phyloP scores from a whole-genome alignment of 2,797 vertebrate genomes.

The Falco cherrug region DNA sequence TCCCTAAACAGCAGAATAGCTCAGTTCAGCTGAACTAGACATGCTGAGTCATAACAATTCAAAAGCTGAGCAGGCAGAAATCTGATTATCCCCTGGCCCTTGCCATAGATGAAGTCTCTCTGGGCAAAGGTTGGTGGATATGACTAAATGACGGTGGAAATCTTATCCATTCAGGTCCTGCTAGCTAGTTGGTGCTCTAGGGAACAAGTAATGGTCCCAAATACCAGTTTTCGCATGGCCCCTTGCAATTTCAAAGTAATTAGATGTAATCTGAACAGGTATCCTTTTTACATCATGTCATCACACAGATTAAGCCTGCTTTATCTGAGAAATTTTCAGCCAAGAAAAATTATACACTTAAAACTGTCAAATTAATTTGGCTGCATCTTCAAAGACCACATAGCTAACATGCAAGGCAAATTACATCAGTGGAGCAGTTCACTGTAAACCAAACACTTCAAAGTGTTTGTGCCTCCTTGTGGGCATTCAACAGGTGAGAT shows the following conservation, averaged over 20 bases:
- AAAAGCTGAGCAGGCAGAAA: background rate
- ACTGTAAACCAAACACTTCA: background rate
- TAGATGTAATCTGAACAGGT: background rate
- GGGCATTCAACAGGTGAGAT: background rate
- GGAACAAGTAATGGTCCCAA: background rate
- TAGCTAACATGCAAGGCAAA: background rate
- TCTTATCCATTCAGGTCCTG: background rate
- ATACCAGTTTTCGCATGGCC: background rate
- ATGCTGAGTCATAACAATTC: conserved; percentile 16
- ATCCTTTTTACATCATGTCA: background rate
- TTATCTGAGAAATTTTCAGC: background rate
- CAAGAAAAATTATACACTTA: background rate
- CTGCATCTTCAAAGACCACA: background rate
- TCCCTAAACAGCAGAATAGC: background rate
- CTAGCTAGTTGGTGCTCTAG: background rate
- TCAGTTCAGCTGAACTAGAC: background rate
- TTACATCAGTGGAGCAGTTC: background rate
- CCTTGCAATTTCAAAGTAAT: background rate
- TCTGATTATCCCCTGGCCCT: background rate
- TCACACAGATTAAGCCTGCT: background rate
- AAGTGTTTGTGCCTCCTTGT: background rate
- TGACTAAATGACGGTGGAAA: background rate
- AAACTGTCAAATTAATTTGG: background rate
- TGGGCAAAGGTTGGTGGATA: background rate
- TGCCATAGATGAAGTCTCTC: background rate